Conservation (phyloP, 2,888 invertebrate species). For the Acrobasis consociella region DNA sequence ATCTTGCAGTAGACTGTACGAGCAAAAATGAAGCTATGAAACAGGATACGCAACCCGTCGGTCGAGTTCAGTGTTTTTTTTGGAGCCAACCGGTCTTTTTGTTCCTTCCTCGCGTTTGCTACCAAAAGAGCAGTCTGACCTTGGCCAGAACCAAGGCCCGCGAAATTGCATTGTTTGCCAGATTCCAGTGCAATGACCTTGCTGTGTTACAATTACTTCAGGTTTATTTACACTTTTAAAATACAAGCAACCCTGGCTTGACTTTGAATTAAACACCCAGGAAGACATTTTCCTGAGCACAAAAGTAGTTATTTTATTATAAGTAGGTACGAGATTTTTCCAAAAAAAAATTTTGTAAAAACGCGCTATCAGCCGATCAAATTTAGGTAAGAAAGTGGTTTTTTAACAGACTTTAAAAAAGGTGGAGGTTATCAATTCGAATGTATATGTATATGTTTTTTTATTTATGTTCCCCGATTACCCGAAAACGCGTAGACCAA, state of each 20-base stretch:
- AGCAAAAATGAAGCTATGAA: constrained; percentile 2
- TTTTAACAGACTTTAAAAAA: too few relatives aligned
- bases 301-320: too few relatives aligned
- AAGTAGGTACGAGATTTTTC: too few relatives aligned
- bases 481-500: too few relatives aligned
- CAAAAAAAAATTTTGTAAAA: too few relatives aligned
- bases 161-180: constrained; percentile 9
- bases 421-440: too few relatives aligned
- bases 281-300: too few relatives aligned
- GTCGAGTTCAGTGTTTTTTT: constrained; percentile 9
- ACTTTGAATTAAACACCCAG: too few relatives aligned
- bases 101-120: not conserved
- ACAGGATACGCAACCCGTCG: constrained; percentile 11
- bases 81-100: constrained; percentile 7
- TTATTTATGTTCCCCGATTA: too few relatives aligned
- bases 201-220: not conserved
- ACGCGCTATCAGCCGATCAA: too few relatives aligned
- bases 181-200: constrained; percentile 10
- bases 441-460: too few relatives aligned
- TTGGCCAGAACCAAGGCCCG: not conserved
- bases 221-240: not conserved
- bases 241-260: not conserved
- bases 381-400: too few relatives aligned
- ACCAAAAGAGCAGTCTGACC: constrained; percentile 11
- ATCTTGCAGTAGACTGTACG: not conserved